Evolutionary conservation across 1,140 invertebrate genomes (phyloP).

Genomic region (Drosophila sproati): DNA sequence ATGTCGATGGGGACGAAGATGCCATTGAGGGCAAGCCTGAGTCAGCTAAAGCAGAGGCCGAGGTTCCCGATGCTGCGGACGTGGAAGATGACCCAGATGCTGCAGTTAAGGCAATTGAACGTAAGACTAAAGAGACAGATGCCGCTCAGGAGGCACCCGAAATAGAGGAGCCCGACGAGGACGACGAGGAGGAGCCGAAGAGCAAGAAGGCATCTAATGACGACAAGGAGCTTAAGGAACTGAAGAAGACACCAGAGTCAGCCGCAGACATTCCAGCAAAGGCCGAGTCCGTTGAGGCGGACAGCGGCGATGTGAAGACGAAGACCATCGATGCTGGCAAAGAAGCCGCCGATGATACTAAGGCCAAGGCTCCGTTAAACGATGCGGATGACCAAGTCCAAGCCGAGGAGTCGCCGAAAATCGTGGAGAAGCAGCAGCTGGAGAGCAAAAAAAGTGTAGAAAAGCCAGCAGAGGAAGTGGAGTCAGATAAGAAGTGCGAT

Average conservation of each 20-base stretch:
- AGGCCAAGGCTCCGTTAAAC: slow-evolving; percentile 33
- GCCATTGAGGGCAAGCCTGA: slow-evolving; percentile 14
- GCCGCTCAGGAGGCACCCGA: slow-evolving; percentile 45
- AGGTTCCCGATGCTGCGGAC: not conserved
- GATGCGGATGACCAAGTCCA: slow-evolving; percentile 32
- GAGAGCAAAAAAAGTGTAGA: slow-evolving; percentile 42
- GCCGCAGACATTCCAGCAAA: slow-evolving; percentile 13
- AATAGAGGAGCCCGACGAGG: slow-evolving; percentile 67
- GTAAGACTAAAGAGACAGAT: slow-evolving; percentile 51
- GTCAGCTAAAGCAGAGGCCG: slow-evolving; percentile 1
- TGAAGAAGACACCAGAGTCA: slow-evolving; percentile 12
- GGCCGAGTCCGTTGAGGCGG: slow-evolving; percentile 3
- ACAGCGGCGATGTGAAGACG: not conserved
- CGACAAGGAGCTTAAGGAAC: slow-evolving; percentile 28
- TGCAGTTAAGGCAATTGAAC: slow-evolving; percentile 27
- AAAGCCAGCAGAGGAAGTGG: slow-evolving; percentile 19
- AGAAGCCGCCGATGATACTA: slow-evolving; percentile 3
- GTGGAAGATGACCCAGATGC: slow-evolving; percentile 42
- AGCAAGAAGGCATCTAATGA: slow-evolving; percentile 62
- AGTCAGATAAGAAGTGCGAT: slow-evolving; percentile 40
- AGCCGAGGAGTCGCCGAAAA: slow-evolving; percentile 23
- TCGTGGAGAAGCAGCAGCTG: slow-evolving; percentile 51
- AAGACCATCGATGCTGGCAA: slow-evolving; percentile 17
- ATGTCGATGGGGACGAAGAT: slow-evolving; percentile 27
- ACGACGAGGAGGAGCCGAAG: slow-evolving; percentile 38